Conservation (phyloP, 2,113 vertebrate genomes). For the Vombatus ursinus region DNA sequence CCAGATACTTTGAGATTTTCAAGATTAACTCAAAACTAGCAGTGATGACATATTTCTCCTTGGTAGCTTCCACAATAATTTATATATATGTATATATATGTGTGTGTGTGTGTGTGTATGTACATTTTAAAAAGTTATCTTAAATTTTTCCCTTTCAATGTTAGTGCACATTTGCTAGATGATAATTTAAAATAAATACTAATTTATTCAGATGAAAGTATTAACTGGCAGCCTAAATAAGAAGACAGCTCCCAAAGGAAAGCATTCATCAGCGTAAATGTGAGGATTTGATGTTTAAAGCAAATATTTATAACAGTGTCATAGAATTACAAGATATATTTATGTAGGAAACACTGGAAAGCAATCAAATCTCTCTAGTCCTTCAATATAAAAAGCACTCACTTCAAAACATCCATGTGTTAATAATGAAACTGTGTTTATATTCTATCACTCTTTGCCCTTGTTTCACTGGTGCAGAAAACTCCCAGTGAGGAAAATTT, state of each 20-base stretch:
- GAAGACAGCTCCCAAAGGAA: not conserved
- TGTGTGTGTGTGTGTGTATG: not conserved
- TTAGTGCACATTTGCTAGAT: slow-evolving; percentile 4
- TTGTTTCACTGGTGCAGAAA: not conserved
- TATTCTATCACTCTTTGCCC: not conserved
- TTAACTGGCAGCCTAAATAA: not conserved
- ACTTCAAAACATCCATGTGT: not conserved
- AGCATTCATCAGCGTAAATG: not conserved
- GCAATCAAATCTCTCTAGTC: not conserved
- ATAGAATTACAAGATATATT: not conserved
- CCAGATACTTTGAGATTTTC: too few relatives aligned
- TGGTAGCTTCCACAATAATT: not conserved
- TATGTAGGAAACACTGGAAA: slow-evolving; percentile 16
- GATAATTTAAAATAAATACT: slow-evolving; percentile 39
- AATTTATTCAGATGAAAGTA: slow-evolving; percentile 5
- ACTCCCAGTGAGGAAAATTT: not conserved
- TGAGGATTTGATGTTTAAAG: not conserved
- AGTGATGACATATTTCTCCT: too few relatives aligned
- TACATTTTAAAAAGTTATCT: slow-evolving; percentile 2
- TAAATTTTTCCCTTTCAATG: slow-evolving; percentile 23
- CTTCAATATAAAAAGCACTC: slow-evolving; percentile 1
- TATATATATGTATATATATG: not conserved
- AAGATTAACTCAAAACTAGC: not conserved
- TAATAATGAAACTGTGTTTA: not conserved
- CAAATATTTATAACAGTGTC: slow-evolving; percentile 6